Evolutionary conservation across 2,797 vertebrate genomes (phyloP).

Genomic region (Pseudopleuronectes americanus): DNA sequence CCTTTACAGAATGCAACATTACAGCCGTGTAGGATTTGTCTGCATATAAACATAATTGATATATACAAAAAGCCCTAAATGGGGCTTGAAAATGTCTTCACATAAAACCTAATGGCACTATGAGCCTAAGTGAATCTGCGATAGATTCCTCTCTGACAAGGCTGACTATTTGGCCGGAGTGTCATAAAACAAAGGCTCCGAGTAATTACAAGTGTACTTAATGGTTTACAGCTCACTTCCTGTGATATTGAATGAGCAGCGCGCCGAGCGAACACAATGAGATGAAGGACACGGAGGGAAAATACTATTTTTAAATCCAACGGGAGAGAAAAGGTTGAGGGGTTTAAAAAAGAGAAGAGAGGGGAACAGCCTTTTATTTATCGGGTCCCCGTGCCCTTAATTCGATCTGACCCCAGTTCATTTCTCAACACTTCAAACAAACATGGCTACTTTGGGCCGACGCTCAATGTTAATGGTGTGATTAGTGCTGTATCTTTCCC

Average conservation of each 20-base stretch:
- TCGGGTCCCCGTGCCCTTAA: constrained; percentile 60
- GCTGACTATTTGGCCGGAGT: constrained; percentile 57
- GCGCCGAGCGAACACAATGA: constrained; percentile 11
- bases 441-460: constrained; percentile 72
- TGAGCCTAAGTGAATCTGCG: constrained; percentile 67
- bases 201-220: constrained; percentile 66
- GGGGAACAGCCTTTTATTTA: constrained; percentile 30
- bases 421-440: constrained; percentile 74
- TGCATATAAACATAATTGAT: constrained; percentile 67
- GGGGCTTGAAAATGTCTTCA: constrained; percentile 68
- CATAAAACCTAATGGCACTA: constrained; percentile 68
- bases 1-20: constrained; percentile 44
- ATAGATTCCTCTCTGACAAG: constrained; percentile 59
- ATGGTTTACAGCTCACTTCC: constrained; percentile 40
- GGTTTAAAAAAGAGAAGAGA: constrained; percentile 28
- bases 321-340: constrained; percentile 19
- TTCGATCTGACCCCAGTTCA: constrained; percentile 75
- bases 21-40: constrained; percentile 42
- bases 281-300: constrained; percentile 43
- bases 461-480: constrained; percentile 81
- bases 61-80: constrained; percentile 64
- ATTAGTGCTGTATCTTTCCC: constrained; percentile 78
- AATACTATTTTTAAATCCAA: constrained; percentile 36
- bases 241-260: constrained; percentile 18
- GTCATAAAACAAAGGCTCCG: constrained; percentile 63